Conservation (phyloP, 2,888 invertebrate species). For the Campoplex nolae region DNA sequence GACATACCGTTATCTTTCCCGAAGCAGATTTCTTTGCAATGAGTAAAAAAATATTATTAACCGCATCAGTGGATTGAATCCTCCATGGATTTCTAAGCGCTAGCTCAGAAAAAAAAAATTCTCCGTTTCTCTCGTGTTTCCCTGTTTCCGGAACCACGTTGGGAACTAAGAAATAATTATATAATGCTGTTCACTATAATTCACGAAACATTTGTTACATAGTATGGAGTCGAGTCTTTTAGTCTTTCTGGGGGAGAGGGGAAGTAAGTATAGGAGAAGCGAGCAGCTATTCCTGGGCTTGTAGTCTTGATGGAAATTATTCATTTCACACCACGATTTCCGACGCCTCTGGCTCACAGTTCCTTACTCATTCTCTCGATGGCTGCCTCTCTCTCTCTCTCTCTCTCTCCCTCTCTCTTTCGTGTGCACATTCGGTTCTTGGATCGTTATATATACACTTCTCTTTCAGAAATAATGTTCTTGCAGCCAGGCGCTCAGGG, state of each 20-base stretch:
- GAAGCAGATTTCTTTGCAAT: neutral
- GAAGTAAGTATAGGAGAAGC: conserved; percentile 29
- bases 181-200: conserved; percentile 56
- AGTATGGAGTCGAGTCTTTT: conserved; percentile 15
- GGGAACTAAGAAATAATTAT: conserved; percentile 61
- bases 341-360: conserved; percentile 69
- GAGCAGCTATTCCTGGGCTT: conserved; percentile 43
- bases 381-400: conserved; percentile 30
- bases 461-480: conserved; percentile 72
- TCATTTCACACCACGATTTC: conserved; percentile 72
- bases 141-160: conserved; percentile 49
- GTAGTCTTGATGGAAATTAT: conserved; percentile 70
- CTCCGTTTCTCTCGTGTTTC: conserved; percentile 26
- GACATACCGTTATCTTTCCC: neutral
- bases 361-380: conserved; percentile 42
- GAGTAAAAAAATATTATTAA: neutral
- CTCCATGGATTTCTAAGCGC: neutral
- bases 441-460: conserved; percentile 55
- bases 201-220: conserved; percentile 51
- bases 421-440: conserved; percentile 26
- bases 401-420: conserved; percentile 61
- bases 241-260: conserved; percentile 23
- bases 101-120: neutral
- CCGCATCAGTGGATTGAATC: neutral
- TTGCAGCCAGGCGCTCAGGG: conserved; percentile 62